Conservation (phyloP, 2,888 invertebrate species). For the Eupithecia exiguata region DNA sequence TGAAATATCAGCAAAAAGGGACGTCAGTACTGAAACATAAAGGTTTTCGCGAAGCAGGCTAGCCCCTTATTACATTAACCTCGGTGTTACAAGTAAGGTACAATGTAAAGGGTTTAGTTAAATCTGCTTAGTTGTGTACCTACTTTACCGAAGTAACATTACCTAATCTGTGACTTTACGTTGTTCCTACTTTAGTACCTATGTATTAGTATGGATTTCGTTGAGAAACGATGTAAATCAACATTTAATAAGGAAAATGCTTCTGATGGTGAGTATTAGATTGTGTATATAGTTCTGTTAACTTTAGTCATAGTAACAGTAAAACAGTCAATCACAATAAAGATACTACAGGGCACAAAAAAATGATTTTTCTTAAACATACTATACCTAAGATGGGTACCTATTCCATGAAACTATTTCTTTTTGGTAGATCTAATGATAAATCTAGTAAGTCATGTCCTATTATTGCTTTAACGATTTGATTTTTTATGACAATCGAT, state of each 20-base stretch:
- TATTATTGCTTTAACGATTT: too few relatives aligned
- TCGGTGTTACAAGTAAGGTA: conserved; percentile 43
- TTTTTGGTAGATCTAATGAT: too few relatives aligned
- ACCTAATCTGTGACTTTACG: background rate
- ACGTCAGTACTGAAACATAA: conserved; percentile 31
- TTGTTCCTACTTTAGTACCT: conserved; percentile 20
- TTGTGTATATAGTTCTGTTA: background rate
- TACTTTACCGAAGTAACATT: conserved; percentile 18
- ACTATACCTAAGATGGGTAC: too few relatives aligned
- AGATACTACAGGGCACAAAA: background rate
- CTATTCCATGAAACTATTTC: too few relatives aligned
- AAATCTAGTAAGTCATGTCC: too few relatives aligned
- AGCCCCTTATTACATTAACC: conserved; percentile 51
- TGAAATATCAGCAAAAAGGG: conserved; percentile 30
- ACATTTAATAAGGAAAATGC: background rate
- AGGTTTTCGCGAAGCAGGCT: conserved; percentile 49
- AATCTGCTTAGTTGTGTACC: conserved; percentile 50
- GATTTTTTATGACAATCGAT: too few relatives aligned
- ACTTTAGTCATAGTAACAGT: background rate
- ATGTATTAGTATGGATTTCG: background rate
- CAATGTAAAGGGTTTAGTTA: conserved; percentile 46
- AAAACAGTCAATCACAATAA: background rate
- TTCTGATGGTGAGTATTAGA: background rate
- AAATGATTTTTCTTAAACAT: too few relatives aligned
- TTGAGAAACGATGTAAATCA: background rate